Base-by-base conservation (phyloP, 2,888 invertebrate genomes). In the Terebella lapidaria region DNA sequence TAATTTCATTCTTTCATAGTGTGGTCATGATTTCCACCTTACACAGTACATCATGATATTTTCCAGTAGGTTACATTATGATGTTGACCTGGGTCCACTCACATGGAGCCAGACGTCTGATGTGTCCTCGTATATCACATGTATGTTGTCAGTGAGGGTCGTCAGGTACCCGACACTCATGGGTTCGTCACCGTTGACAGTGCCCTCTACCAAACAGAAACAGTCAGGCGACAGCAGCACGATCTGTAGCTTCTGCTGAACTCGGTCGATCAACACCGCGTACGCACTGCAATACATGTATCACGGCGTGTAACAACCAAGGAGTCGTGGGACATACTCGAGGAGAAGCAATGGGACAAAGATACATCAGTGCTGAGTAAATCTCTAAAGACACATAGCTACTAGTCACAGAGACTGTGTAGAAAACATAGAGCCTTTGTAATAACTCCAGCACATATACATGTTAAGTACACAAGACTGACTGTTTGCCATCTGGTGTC, bases 31-130 rank as follows among this genome's bases (percentile, higher is more conserved):
- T 5, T 5, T 49, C 24, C 5, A 24, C 24, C 49, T 10, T 10
- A 49, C 49, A 49, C 49, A 22, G 49, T 15, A 10, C 15, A 49
- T 22, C n/a, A n/a, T n/a, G n/a, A 49, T 24, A 22, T 20, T 5
- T 49, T 5, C 24, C 15, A 49, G 15, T 5, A 49, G n/a, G n/a
- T n/a, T n/a, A n/a, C n/a, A n/a, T n/a, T n/a, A n/a, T n/a, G n/a
- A n/a, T n/a, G n/a, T n/a, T n/a, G n/a, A n/a, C n/a, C n/a, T n/a
- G n/a, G n/a, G n/a, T n/a, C n/a, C n/a, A 76, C 82, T 78, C 1
- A 94, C 90, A 81, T 95, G 94, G 62, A 95, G 87, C 95, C 95
- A 95, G n/a, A 91, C 86, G 60, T 87, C 86, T 0, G 91, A 87
- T 62, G 82, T 83, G 71, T 88, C 87, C 2, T 86, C 84, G 71